Evolutionary conservation across 2,113 vertebrate genomes (phyloP).

Genomic region (Heliornis fulica): DNA sequence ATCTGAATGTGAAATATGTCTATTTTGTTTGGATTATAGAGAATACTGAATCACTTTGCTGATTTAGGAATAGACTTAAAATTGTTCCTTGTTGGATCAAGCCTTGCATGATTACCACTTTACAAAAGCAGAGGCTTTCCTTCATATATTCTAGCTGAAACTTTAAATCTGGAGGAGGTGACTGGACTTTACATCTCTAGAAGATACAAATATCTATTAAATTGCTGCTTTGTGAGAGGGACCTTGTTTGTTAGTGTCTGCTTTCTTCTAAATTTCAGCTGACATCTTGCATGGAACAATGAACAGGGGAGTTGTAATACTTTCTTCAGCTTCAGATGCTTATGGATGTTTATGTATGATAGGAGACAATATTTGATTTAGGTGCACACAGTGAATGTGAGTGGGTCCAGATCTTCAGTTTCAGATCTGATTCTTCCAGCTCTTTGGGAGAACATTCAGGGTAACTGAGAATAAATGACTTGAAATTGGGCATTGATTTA

Average conservation of each 20-base stretch:
- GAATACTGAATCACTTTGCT: not conserved
- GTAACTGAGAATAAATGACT: not conserved
- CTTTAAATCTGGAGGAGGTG: not conserved
- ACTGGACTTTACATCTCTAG: not conserved
- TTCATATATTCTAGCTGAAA: not conserved
- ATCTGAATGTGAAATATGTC: not conserved
- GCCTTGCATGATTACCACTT: fast-evolving
- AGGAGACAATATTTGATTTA: not conserved
- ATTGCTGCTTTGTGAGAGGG: not conserved
- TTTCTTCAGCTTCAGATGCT: not conserved
- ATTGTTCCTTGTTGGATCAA: not conserved
- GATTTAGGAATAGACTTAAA: not conserved
- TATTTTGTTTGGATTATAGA: not conserved
- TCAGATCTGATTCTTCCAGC: too few species aligned
- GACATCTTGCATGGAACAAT: not conserved
- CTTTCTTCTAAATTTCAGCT: not conserved
- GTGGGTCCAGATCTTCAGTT: not conserved
- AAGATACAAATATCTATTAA: not conserved
- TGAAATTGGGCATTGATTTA: not conserved
- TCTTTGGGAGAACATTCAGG: not conserved
- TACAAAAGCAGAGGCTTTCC: not conserved
- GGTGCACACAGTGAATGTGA: fast-evolving
- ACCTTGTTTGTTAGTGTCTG: not conserved
- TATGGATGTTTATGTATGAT: not conserved
- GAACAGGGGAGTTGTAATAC: not conserved